Conservation (phyloP, 2,888 invertebrate genomes). For the Megamerina dolium region DNA sequence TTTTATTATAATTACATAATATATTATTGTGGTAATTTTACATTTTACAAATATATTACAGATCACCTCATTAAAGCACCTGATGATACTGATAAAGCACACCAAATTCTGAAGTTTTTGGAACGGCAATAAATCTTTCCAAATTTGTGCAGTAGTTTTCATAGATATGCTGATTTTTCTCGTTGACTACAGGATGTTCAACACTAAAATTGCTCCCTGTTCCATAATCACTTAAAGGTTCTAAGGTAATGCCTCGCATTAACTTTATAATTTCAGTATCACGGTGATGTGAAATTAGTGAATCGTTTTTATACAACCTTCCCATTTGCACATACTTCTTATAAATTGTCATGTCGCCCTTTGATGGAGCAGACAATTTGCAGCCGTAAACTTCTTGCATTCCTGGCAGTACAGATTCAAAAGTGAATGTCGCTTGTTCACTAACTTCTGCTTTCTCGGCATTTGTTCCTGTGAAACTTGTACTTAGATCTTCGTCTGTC, state of each 20-base stretch:
- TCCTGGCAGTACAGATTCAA: constrained; percentile 40
- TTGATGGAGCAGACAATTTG: constrained; percentile 36
- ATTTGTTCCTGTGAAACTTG: constrained; percentile 33
- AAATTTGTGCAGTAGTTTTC: constrained; percentile 40
- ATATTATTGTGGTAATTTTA: too few species aligned
- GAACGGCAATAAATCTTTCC: constrained; percentile 35
- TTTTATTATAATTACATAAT: too few species aligned
- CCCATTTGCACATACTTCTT: constrained; percentile 46
- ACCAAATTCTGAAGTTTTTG: constrained; percentile 36
- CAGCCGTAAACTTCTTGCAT: constrained; percentile 46
- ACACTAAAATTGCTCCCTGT: constrained; percentile 41
- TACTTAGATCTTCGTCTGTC: constrained; percentile 61
- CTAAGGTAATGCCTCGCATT: constrained; percentile 34
- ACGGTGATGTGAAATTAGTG: constrained; percentile 17
- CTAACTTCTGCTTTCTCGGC: constrained; percentile 32
- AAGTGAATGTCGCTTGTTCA: constrained; percentile 27
- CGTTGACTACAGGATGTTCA: constrained; percentile 38
- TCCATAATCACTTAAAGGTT: constrained; percentile 38
- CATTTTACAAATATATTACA: too few species aligned
- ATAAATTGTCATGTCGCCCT: constrained; percentile 40
- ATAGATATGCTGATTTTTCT: constrained; percentile 38
- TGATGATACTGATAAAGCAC: constrained; percentile 36
- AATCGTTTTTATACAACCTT: constrained; percentile 29
- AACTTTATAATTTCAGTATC: constrained; percentile 34
- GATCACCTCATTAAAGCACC: constrained; percentile 29